These are phyloP conservation scores for Synanthedon tipuliformis DNA, from an alignment of 2,888 invertebrate species.

Conservation along the genomic window DNA sequence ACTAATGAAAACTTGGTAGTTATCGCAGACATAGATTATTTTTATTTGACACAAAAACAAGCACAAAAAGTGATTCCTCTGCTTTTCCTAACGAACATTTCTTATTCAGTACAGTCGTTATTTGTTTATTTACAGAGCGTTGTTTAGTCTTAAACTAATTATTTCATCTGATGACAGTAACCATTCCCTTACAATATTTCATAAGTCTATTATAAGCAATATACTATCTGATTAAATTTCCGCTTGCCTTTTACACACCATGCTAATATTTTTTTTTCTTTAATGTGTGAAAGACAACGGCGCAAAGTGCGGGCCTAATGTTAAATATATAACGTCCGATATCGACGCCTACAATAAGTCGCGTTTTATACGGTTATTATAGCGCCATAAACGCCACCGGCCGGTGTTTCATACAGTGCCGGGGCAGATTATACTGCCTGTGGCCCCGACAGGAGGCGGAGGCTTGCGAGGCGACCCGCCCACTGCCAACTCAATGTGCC, in stretches of 20 bases:
- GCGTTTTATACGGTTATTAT: conserved; percentile 71
- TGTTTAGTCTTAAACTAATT: too few species aligned
- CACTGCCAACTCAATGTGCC: conserved; percentile 61
- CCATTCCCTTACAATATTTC: neutral
- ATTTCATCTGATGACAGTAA: too few species aligned
- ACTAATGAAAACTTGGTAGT: conserved; percentile 64
- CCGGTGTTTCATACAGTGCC: conserved; percentile 67
- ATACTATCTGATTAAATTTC: too few species aligned
- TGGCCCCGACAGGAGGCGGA: conserved; percentile 35
- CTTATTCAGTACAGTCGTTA: too few species aligned
- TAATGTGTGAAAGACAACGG: conserved; percentile 5
- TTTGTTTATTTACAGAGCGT: too few species aligned
- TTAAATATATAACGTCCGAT: conserved; percentile 55
- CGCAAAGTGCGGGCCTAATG: conserved; percentile 45
- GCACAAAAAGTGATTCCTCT: conserved; percentile 15
- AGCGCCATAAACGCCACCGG: conserved; percentile 68
- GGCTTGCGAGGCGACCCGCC: conserved; percentile 26
- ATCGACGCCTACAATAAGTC: conserved; percentile 69
- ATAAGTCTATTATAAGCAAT: neutral
- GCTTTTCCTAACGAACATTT: too few species aligned
- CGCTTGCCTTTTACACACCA: too few species aligned
- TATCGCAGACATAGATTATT: conserved; percentile 45
- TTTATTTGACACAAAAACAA: conserved; percentile 40
- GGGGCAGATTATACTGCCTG: conserved; percentile 63
- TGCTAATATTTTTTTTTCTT: too few species aligned